phyloP scores from a whole-genome alignment of 1,140 invertebrate species.

The Lordiphosa collinella region DNA sequence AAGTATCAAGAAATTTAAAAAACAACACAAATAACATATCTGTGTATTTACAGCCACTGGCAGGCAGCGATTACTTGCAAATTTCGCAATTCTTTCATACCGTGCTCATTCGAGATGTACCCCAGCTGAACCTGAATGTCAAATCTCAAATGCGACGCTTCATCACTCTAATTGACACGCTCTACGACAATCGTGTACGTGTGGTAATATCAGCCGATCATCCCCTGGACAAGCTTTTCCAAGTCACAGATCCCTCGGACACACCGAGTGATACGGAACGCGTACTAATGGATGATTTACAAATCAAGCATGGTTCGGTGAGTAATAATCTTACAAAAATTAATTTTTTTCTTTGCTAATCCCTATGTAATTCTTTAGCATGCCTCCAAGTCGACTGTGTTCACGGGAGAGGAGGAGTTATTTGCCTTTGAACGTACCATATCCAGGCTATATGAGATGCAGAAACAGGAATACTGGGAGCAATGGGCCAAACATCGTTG shows the following conservation, averaged over 20 bases:
- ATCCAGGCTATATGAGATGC: slow-evolving; percentile 96
- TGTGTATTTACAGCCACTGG: slow-evolving; percentile 86
- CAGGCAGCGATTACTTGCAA: slow-evolving; percentile 96
- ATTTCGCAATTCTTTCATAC: slow-evolving; percentile 96
- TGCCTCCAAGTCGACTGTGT: slow-evolving; percentile 87
- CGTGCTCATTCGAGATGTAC: slow-evolving; percentile 94
- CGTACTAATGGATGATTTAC: slow-evolving; percentile 95
- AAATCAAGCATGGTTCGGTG: slow-evolving; percentile 78
- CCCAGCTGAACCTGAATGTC: slow-evolving; percentile 87
- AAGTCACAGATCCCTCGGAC: slow-evolving; percentile 80
- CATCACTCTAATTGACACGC: slow-evolving; percentile 97
- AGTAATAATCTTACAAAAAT: slow-evolving; percentile 6
- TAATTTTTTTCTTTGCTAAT: background rate
- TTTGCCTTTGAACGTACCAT: slow-evolving; percentile 97
- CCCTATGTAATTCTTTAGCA: slow-evolving; percentile 5
- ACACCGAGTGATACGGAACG: slow-evolving; percentile 86
- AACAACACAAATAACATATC: background rate
- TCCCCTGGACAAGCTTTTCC: slow-evolving; percentile 88
- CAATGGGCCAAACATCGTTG: slow-evolving; percentile 85
- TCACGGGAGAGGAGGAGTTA: slow-evolving; percentile 97
- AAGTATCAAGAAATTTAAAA: slow-evolving; percentile 68
- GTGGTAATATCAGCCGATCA: slow-evolving; percentile 89
- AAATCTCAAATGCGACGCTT: slow-evolving; percentile 95
- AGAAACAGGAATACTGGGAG: slow-evolving; percentile 95
- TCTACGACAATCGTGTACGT: slow-evolving; percentile 96